Base-by-base conservation (phyloP, 2,797 vertebrate genomes). In the Hoplostethus atlanticus region DNA sequence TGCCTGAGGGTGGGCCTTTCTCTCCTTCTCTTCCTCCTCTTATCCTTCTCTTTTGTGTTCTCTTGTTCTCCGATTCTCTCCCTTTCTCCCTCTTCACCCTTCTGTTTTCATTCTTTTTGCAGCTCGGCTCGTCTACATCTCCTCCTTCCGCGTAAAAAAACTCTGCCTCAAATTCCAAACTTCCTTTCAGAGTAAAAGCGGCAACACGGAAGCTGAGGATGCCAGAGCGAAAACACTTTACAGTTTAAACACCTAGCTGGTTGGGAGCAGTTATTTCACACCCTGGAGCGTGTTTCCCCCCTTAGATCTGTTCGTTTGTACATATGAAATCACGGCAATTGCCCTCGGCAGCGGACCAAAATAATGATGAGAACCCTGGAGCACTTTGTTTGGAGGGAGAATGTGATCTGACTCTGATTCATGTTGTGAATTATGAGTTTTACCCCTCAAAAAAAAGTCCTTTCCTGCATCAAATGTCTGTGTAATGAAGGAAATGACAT, bases 31-130 rank as follows among this genome's bases (percentile, higher is more conserved):
- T 4, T 65, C 16, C 8, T 48, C 6, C 0, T 4, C 62, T 67
- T 71, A 34, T 52, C 5, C 44, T 42, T 59, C 59, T 25, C 1
- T 30, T 1, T 2, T 34, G 7, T 47, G 64, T 10, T n/a, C 53
- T 64, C 68, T 50, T 54, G 38, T 36, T 30, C 21, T 21, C 73
- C n/a, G 15, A 3, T 50, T 54, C 9, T 65, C 61, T 59, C 64
- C 30, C 50, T 34, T 21, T 11, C 34, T 66, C 34, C 1, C 25
- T 15, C 28, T 62, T 59, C 3, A 7, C 34, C 7, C 21, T 31
- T 57, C n/a, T 51, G 30, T 52, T 59, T 51, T 28, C 15, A n/a
- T 34, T 40, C 38, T 40, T 62, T 50, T 16, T 25, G 38, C 17
- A 13, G 3, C 17, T 46, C 30, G 13, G 2, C 53, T 42, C 12